Evolutionary conservation across 2,797 vertebrate species (phyloP).

Genomic region (Neosilurus hyrtlii): DNA sequence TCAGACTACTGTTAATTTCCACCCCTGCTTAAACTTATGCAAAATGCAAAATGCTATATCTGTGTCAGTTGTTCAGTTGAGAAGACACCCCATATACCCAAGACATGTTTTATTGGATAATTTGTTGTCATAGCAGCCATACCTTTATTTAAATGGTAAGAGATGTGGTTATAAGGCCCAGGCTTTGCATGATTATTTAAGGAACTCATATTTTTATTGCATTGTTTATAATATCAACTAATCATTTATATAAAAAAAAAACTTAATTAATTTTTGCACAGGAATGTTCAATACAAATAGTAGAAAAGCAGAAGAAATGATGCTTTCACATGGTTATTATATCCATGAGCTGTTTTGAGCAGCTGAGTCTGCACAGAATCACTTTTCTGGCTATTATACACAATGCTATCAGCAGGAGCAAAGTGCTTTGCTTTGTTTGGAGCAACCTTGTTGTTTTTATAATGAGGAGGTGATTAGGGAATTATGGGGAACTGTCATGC

Average conservation of each 20-base stretch:
- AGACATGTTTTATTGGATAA: neutral
- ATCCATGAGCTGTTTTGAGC: conserved; percentile 8
- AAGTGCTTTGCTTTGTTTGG: conserved; percentile 64
- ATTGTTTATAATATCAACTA: neutral
- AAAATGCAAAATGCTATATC: conserved; percentile 3
- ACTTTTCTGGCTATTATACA: conserved; percentile 59
- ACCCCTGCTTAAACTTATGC: conserved; percentile 1
- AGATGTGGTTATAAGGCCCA: neutral
- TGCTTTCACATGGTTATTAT: neutral
- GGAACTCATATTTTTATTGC: neutral
- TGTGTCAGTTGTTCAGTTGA: neutral
- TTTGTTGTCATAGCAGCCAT: neutral
- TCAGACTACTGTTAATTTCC: too few species aligned
- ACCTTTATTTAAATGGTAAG: too few species aligned
- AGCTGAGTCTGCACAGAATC: conserved; percentile 44
- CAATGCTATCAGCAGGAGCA: conserved; percentile 53
- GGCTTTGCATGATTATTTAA: neutral
- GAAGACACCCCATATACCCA: neutral
- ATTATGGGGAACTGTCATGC: conserved; percentile 64
- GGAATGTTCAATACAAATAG: too few species aligned
- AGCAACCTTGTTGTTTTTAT: conserved; percentile 59
- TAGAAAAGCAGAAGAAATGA: neutral
- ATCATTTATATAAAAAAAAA: neutral
- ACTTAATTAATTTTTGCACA: neutral
- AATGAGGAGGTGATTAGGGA: conserved; percentile 70